Evolutionary conservation across 2,113 vertebrate species (phyloP), one percentile per base, ranked within the genome.

Genomic region (Leuciscus idus): DNA sequence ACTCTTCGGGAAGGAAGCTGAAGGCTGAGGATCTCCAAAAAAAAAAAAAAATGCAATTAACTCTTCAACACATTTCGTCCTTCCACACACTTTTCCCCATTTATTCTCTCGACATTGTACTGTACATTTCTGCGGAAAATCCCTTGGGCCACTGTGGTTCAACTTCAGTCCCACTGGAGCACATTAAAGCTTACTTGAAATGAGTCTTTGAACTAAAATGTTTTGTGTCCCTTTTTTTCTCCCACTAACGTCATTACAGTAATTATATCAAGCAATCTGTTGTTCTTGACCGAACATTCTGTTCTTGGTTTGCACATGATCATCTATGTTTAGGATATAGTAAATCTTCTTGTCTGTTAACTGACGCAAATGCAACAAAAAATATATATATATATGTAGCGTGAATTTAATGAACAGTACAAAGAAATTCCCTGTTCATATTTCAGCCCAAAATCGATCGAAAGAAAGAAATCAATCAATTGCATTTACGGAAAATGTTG

Each of bases 101-200:
- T 62, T 87, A 57, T 84, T 79, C 82, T 59, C 30, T 72, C 30
- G 55, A 85, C 81, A 77, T 83, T 59, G 77, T 87, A 88, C 87
- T 88, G 84, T 87, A 89, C 84, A 95, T 92, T 90, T 93, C 87
- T 91, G 87, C 93, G 92, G 90, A 85, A 83, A 91, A 91, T 94
- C 92, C 88, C 93, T 95, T 92, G 94, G 94, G 93, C 94, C 94
- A 92, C 94, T 92, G 91, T 90, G 90, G 91, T 93, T 93, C 55
- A 21, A 57, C 55, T 21, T 57, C 94, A 92, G 93, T 92, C 89
- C 95, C 95, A 95, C 95, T 95, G 96, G 95, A 97, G 96, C 96
- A 96, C 96, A 95, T 95, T 96, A 96, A 96, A 95, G 94, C 94
- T 95, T 96, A 96, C 96, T 97, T 96, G 96, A 96, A 96, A 91